Evolutionary conservation across 2,888 invertebrate genomes (phyloP).

Genomic region (Ramazzottius varieornatus): DNA sequence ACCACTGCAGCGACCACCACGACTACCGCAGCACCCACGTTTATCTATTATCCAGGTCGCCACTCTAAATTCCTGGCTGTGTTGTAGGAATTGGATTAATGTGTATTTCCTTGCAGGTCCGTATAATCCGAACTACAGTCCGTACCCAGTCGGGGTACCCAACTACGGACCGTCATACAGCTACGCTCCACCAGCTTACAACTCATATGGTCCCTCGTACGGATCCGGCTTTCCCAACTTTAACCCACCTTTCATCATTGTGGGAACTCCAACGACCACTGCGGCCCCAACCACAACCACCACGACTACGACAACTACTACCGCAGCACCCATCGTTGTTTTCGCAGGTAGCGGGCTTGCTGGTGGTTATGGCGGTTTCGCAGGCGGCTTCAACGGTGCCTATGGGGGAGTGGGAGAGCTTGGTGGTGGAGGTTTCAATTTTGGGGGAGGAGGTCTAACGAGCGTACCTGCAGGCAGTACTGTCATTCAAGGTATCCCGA

Average conservation of each 20-base stretch:
- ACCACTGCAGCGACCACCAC: slow-evolving; percentile 7
- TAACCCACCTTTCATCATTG: neutral
- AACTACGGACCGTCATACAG: neutral
- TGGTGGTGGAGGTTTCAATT: too few species aligned
- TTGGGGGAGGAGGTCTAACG: too few species aligned
- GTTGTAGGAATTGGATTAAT: too few species aligned
- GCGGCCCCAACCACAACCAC: neutral
- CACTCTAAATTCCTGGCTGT: neutral
- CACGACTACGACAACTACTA: neutral
- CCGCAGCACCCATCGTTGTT: neutral
- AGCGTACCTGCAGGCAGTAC: too few species aligned
- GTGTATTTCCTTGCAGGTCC: too few species aligned
- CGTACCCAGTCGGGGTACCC: too few species aligned
- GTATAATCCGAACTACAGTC: neutral
- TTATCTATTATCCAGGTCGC: neutral
- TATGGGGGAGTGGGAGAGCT: too few species aligned
- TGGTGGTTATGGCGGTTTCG: neutral
- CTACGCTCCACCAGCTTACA: neutral
- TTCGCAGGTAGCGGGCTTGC: too few species aligned
- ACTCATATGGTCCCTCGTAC: neutral
- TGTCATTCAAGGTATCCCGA: too few species aligned
- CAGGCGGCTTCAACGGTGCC: neutral
- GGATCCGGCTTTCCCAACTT: neutral
- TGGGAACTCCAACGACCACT: neutral
- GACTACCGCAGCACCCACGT: slow-evolving; percentile 5